These are phyloP conservation scores for Mastacembelus armatus DNA, from an alignment of 2,797 vertebrate genomes.

Conservation along the genomic window DNA sequence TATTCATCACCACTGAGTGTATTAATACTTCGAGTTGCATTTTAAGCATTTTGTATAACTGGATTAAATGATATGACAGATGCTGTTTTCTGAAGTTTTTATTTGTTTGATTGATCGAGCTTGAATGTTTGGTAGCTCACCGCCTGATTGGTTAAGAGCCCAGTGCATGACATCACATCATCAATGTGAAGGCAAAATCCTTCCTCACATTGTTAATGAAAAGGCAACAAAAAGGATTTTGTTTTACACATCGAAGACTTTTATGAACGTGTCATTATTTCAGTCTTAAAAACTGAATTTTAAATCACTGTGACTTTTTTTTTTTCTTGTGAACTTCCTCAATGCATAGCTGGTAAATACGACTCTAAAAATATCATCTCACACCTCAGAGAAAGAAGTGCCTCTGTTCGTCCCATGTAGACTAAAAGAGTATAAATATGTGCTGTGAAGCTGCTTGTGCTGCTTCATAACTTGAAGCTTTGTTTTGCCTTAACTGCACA, in stretches of 20 bases:
- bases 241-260: no score
- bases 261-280: neutral
- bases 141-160: neutral
- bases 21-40: neutral
- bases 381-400: neutral
- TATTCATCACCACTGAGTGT: neutral
- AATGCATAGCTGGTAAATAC: neutral
- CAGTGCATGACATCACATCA: no score
- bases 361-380: neutral
- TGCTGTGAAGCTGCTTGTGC: neutral
- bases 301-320: conserved; percentile 11
- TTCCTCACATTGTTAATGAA: no score
- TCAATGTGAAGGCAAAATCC: no score
- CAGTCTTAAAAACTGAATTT: neutral
- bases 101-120: neutral
- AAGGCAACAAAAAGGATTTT: no score
- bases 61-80: neutral
- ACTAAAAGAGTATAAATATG: no score
- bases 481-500: no score
- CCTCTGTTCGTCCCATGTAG: no score
- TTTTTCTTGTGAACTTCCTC: neutral
- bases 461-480: no score
- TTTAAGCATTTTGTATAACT: neutral
- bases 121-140: neutral
- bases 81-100: neutral